Evolutionary conservation across 2,113 vertebrate species (phyloP), one percentile per base, ranked within the genome.

Genomic region (Scalopus aquaticus): DNA sequence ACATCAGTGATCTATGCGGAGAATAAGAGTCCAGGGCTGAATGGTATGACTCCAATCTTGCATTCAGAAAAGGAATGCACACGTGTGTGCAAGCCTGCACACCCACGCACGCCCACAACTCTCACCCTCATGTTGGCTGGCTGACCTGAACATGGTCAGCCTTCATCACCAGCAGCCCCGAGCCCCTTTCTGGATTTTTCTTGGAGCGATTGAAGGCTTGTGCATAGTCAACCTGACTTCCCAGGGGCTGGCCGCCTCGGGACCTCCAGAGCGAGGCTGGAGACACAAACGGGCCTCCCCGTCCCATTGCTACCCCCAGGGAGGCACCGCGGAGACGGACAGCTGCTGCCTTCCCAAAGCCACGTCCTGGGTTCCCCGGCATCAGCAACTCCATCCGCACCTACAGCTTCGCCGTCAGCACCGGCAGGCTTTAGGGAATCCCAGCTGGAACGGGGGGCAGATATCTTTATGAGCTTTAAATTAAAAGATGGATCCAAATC

Each of bases 231-330:
- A 56, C 7, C 13, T 62, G 62, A 65, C 22, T 11, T 69, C 60
- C 67, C 1, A 13, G 0, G 19, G 9, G 0, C 0, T 4, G 20
- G 54, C 70, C n/a, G n/a, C n/a, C n/a, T n/a, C n/a, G n/a, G n/a
- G n/a, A n/a, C 54, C 58, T 84, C 65, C 3, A 0, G 70, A 72
- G 24, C 26, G 70, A 49, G 15, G 24, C 2, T 0, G 1, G 24
- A 19, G 9, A 20, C 16, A 30, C 19, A 54, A 51, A 28, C 4
- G 35, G 24, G 9, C 4, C 6, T 8, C 78, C 28, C 24, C 3
- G 9, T 62, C 51, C 49, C 26, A 2, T 32, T 7, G 16, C 58
- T 62, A 3, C 1, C 1, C 46, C 28, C 42, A 4, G 54, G 85
- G 76, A 28, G 49, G 42, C 3, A 4, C 22, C 4, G 3, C 39